Conservation (phyloP, 2,888 invertebrate genomes). For the Drosophila anceps region DNA sequence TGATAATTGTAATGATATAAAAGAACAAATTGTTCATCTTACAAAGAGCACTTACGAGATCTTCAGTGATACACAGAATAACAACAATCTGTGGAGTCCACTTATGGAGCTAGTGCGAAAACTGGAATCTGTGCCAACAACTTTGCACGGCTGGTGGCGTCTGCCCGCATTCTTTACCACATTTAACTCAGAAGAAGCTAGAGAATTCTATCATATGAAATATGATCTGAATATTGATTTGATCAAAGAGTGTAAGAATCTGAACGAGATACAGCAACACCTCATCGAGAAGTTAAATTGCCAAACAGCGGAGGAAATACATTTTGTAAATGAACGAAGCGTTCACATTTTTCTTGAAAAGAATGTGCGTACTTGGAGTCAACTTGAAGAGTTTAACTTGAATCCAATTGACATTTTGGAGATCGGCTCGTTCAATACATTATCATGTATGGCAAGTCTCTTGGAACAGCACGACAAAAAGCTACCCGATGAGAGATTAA, state of each 20-base stretch:
- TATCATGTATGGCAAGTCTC: not conserved
- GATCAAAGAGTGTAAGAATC: not conserved
- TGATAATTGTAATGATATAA: not conserved
- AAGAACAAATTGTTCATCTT: slow-evolving; percentile 2
- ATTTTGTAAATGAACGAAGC: slow-evolving; percentile 3
- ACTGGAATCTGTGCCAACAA: slow-evolving; percentile 6
- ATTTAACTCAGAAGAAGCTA: not conserved
- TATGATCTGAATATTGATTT: slow-evolving; percentile 9
- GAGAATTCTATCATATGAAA: not conserved
- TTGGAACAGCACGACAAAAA: not conserved
- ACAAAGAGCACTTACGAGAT: slow-evolving; percentile 4
- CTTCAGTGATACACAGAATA: not conserved
- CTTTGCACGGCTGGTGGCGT: slow-evolving; percentile 22
- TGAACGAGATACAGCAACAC: slow-evolving; percentile 5
- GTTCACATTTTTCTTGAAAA: slow-evolving; percentile 6
- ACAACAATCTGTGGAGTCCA: not conserved
- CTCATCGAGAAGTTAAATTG: slow-evolving; percentile 7
- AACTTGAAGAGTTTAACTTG: slow-evolving; percentile 17
- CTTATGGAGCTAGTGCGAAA: not conserved
- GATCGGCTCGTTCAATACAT: not conserved
- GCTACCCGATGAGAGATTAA: slow-evolving; percentile 3
- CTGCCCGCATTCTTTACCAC: slow-evolving; percentile 9
- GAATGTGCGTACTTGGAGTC: slow-evolving; percentile 5
- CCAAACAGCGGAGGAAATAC: not conserved
- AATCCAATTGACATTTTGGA: slow-evolving; percentile 5